Evolutionary conservation across 1,140 invertebrate species (phyloP).

Genomic region (Bombus breviceps): DNA sequence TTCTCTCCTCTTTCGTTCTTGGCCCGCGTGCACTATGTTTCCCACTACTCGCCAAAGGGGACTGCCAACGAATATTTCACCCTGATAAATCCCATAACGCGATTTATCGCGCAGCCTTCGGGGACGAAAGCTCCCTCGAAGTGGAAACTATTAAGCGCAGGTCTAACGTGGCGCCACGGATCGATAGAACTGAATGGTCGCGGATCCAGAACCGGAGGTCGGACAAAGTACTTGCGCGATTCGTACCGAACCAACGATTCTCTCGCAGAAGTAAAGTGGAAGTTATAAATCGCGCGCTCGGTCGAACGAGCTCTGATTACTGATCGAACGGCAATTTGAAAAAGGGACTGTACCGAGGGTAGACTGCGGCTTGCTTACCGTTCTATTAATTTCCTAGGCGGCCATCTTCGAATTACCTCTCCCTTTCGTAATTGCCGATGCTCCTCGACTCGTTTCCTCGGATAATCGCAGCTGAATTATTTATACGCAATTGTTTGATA

Average conservation of each 20-base stretch:
- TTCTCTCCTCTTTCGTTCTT: conserved; percentile 32
- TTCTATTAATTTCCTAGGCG: conserved; percentile 37
- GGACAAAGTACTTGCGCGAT: conserved; percentile 56
- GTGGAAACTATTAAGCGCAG: conserved; percentile 75
- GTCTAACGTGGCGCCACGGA: conserved; percentile 65
- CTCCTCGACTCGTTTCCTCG: conserved; percentile 17
- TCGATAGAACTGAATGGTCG: conserved; percentile 39
- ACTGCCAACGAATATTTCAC: conserved; percentile 65
- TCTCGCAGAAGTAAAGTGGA: conserved; percentile 58
- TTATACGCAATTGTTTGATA: conserved; percentile 7
- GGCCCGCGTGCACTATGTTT: not conserved
- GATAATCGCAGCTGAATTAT: conserved; percentile 36
- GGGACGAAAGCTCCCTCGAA: conserved; percentile 65
- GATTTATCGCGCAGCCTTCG: conserved; percentile 75
- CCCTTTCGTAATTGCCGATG: conserved; percentile 13
- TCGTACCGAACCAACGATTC: conserved; percentile 70
- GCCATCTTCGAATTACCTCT: conserved; percentile 20
- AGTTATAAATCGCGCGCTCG: conserved; percentile 57
- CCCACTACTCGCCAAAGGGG: conserved; percentile 57
- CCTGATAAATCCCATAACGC: conserved; percentile 69
- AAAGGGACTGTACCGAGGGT: not conserved
- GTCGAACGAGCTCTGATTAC: conserved; percentile 20
- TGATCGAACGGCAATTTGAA: conserved; percentile 54
- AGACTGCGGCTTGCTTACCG: conserved; percentile 14
- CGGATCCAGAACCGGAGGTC: conserved; percentile 55